Evolutionary conservation across 2,888 invertebrate species (phyloP).

Genomic region (Tachystola acroxantha): DNA sequence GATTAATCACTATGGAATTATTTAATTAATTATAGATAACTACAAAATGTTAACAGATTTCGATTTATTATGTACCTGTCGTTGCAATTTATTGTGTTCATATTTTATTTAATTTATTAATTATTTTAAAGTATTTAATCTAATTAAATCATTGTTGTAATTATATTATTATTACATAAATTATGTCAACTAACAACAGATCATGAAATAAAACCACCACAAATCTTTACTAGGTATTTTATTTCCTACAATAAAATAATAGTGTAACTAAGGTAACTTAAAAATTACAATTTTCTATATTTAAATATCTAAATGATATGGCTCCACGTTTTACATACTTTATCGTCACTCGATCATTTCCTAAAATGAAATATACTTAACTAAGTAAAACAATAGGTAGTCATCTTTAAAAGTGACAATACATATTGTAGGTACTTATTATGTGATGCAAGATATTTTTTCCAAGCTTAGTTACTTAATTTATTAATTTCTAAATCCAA

Average conservation of each 20-base stretch:
- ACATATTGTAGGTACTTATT: no score
- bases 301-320: conserved; percentile 57
- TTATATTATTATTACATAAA: conserved; percentile 15
- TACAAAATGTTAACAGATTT: not conserved
- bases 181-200: conserved; percentile 10
- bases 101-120: conserved; percentile 21
- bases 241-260: no score
- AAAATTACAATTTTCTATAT: conserved; percentile 40
- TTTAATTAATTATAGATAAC: conserved; percentile 12
- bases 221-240: conserved; percentile 14
- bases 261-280: conserved; percentile 65
- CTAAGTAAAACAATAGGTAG: no score
- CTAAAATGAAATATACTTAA: no score
- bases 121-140: conserved; percentile 16
- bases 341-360: conserved; percentile 7
- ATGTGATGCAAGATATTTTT: not conserved
- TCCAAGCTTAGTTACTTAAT: not conserved
- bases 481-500: conserved; percentile 1
- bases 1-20: conserved; percentile 9
- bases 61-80: conserved; percentile 14
- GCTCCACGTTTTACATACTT: conserved; percentile 44
- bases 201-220: conserved; percentile 41
- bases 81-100: conserved; percentile 22
- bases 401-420: no score
- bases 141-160: conserved; percentile 22